Evolutionary conservation across 2,113 vertebrate species (phyloP).

Genomic region (Copsychus sechellarum): DNA sequence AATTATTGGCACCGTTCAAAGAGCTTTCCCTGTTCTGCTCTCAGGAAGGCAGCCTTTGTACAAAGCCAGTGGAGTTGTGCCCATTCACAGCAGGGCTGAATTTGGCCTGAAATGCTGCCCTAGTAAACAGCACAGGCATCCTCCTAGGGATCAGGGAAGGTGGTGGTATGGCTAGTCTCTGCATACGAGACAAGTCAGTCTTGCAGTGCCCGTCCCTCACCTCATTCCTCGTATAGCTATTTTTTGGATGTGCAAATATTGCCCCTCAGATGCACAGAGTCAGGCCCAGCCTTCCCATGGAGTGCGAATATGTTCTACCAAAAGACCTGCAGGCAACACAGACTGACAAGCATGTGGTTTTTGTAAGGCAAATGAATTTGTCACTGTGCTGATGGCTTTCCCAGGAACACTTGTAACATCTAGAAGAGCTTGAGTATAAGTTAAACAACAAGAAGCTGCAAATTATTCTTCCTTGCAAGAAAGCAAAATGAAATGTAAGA

Average conservation of each 20-base stretch:
- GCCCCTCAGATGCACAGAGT: background rate
- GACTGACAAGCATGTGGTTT: background rate
- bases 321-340: background rate
- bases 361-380: background rate
- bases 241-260: background rate
- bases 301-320: background rate
- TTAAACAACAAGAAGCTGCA: background rate
- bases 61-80: conserved; percentile 3
- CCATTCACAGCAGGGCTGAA: conserved; percentile 6
- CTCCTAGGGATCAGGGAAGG: background rate
- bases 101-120: conserved; percentile 25
- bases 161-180: background rate
- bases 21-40: conserved; percentile 24
- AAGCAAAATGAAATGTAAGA: background rate
- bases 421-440: background rate
- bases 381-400: background rate
- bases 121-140: conserved; percentile 10
- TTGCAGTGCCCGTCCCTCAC: background rate
- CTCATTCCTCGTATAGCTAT: background rate
- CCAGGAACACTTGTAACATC: background rate
- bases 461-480: background rate
- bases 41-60: conserved; percentile 33
- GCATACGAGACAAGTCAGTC: background rate
- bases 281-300: background rate
- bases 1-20: conserved; percentile 57